Base-by-base conservation (phyloP, 1,140 invertebrate species). In the Acromyrmex heyeri region DNA sequence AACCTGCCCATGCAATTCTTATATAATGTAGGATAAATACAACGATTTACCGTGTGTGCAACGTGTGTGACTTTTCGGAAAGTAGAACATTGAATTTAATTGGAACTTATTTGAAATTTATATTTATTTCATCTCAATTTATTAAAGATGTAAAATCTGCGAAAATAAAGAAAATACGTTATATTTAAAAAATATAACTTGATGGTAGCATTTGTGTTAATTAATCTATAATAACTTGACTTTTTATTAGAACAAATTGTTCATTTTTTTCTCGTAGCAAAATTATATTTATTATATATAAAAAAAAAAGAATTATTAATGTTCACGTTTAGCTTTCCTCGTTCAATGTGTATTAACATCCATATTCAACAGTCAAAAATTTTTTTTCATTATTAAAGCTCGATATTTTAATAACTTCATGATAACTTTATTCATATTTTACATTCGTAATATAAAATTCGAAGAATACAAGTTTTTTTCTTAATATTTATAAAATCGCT, bases 401-500 rank as follows among this genome's bases (percentile, higher is more conserved):
- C 16, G 2, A 77, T 8, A 21, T 55, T 12, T 67, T 44, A 44
- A 44, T 44, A 44, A 44, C 38, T 44, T 44, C 14, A 14, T 34
- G 1, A 64, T 1, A 34, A 67, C 24, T 65, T 67, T 55, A 55
- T 3, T 65, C 5, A 65, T 7, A 1, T 48, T 62, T 27, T 34
- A 44, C 34, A 72, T 82, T 82, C 12, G 34, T 72, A 34, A 82
- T 61, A 0, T 30, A 30, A 30, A 48, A 72, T 10, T 72, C 12
- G 30, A 38, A 38, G 16, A 70, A 34, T 30, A 69, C 27, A 57
- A 81, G 10, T 44, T 70, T 27, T 50, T 50, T 34, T 18, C 14
- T 48, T 53, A 79, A 53, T n/a, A 4, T 79, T 69, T 53, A 65
- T 55, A 30, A 70, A 48, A 81, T 81, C 5, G 21, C 18, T 70